Conservation (phyloP, 2,113 vertebrate genomes). For the Centropus bengalensis region DNA sequence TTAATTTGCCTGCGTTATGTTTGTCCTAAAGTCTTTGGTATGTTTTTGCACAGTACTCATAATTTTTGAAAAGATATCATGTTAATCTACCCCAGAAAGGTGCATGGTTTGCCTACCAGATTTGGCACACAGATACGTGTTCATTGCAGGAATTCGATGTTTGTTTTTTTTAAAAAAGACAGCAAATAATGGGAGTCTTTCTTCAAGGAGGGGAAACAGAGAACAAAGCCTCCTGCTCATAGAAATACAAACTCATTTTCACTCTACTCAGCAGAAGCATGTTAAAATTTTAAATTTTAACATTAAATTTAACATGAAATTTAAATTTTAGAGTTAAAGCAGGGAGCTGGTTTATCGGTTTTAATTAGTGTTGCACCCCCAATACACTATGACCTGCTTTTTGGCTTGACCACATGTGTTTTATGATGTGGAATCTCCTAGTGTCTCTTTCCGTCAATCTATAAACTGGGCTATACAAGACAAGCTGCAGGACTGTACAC, state of each 20-base stretch:
- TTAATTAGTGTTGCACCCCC: neutral
- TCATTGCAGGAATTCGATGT: neutral
- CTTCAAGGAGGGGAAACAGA: neutral
- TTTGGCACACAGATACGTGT: neutral
- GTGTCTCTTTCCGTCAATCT: neutral
- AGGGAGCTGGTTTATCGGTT: neutral
- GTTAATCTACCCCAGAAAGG: neutral
- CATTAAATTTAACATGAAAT: no score
- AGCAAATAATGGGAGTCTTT: neutral
- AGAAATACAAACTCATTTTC: neutral
- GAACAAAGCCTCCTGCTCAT: neutral
- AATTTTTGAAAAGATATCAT: fast-evolving
- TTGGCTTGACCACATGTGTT: neutral
- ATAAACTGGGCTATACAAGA: neutral
- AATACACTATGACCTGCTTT: neutral
- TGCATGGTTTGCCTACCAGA: neutral
- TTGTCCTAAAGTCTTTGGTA: neutral
- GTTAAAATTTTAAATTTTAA: neutral
- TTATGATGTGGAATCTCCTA: neutral
- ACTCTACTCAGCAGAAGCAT: neutral
- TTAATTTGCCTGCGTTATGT: neutral
- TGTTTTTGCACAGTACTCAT: neutral
- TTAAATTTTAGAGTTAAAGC: neutral
- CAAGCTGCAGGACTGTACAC: neutral
- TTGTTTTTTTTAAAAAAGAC: neutral